Conservation (phyloP, 2,888 invertebrate species). For the Eilema caniola region DNA sequence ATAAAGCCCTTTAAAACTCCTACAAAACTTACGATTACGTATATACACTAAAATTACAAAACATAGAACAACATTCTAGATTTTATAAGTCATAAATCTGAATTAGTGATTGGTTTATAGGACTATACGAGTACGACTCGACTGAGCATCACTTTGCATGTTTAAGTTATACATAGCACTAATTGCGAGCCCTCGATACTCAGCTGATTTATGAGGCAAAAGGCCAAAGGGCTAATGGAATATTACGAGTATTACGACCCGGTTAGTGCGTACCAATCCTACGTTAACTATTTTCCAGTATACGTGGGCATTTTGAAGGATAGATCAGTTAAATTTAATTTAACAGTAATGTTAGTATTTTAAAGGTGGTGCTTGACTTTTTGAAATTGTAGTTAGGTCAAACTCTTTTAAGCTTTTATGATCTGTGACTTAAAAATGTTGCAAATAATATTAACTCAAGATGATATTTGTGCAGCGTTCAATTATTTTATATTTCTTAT, state of each 20-base stretch:
- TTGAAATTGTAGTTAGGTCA: background rate
- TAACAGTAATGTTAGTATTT: background rate
- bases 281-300: conserved; percentile 15
- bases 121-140: conserved; percentile 11
- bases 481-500: no score
- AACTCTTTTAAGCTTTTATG: background rate
- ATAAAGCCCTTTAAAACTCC: background rate
- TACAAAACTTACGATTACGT: background rate
- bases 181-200: conserved; percentile 43
- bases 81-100: conserved; percentile 13
- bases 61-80: conserved; percentile 7
- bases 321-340: background rate
- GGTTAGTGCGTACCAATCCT: background rate
- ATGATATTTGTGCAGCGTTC: background rate
- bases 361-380: background rate
- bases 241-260: conserved; percentile 29
- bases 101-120: conserved; percentile 17
- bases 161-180: conserved; percentile 36
- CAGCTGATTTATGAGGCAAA: conserved; percentile 40
- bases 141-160: conserved; percentile 27
- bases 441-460: background rate
- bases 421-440: background rate
- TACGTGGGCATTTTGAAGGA: conserved; percentile 16
- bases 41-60: background rate
- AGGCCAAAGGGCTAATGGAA: conserved; percentile 40